phyloP scores from a whole-genome alignment of 2,113 vertebrate species.

The Onychostoma macrolepis region DNA sequence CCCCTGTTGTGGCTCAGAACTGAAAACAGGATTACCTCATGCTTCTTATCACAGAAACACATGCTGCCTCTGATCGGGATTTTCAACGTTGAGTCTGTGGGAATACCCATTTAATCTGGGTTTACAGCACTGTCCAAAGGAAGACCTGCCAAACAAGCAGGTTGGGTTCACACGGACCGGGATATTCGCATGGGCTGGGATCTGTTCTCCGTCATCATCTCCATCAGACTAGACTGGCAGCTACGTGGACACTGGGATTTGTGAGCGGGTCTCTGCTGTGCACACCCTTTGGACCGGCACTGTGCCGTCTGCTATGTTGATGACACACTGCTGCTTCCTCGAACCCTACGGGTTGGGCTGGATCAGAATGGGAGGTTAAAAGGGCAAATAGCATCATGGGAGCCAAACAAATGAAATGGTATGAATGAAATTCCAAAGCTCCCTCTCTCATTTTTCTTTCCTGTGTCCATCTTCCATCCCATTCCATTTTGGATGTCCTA shows the following conservation, averaged over 20 bases:
- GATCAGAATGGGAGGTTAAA: slow-evolving; percentile 67
- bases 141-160: slow-evolving; percentile 35
- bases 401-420: slow-evolving; percentile 83
- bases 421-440: slow-evolving; percentile 57
- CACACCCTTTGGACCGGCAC: slow-evolving; percentile 62
- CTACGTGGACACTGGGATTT: slow-evolving; percentile 65
- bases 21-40: slow-evolving; percentile 57
- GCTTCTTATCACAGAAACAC: slow-evolving; percentile 51
- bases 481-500: neutral
- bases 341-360: slow-evolving; percentile 69
- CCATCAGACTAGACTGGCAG: slow-evolving; percentile 65
- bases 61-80: slow-evolving; percentile 63
- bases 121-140: slow-evolving; percentile 51
- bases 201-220: slow-evolving; percentile 45
- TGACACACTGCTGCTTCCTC: slow-evolving; percentile 65
- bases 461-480: neutral
- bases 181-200: neutral
- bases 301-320: slow-evolving; percentile 69
- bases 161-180: neutral
- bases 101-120: slow-evolving; percentile 65
- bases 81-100: slow-evolving; percentile 62
- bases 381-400: slow-evolving; percentile 73
- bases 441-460: neutral
- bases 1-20: slow-evolving; percentile 58
- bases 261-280: slow-evolving; percentile 57